These are phyloP conservation scores for Andrena trimmerana DNA, from an alignment of 2,888 invertebrate species.

Conservation along the genomic window DNA sequence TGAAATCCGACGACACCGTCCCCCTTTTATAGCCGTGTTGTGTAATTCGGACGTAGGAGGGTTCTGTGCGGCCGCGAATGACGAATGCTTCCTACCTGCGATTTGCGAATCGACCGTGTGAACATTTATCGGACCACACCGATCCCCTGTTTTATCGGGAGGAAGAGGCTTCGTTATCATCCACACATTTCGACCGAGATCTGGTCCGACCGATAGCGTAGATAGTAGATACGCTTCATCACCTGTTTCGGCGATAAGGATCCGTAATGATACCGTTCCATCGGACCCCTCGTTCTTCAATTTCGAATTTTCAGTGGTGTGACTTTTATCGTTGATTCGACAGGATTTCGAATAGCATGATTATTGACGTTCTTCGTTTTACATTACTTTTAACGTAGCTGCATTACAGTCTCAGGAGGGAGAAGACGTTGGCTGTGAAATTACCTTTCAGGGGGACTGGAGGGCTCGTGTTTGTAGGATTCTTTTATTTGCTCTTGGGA, in stretches of 20 bases:
- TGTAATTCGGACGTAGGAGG: conserved; percentile 39
- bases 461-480: neutral
- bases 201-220: neutral
- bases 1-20: conserved; percentile 14
- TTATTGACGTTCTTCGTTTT: neutral
- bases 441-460: neutral
- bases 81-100: neutral
- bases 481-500: conserved; percentile 2
- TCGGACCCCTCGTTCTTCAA: neutral
- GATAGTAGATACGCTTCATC: neutral
- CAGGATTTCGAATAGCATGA: neutral
- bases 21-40: conserved; percentile 62
- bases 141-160: neutral
- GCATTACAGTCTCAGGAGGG: no score
- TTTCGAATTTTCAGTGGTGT: neutral
- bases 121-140: conserved; percentile 24
- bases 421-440: neutral
- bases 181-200: neutral
- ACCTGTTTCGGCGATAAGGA: neutral
- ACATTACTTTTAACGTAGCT: neutral
- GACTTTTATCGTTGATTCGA: neutral
- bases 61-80: neutral
- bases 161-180: neutral
- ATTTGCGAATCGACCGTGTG: neutral
- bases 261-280: neutral